Evolutionary conservation across 2,797 vertebrate species (phyloP).

Genomic region (Ctenopoma multispine): DNA sequence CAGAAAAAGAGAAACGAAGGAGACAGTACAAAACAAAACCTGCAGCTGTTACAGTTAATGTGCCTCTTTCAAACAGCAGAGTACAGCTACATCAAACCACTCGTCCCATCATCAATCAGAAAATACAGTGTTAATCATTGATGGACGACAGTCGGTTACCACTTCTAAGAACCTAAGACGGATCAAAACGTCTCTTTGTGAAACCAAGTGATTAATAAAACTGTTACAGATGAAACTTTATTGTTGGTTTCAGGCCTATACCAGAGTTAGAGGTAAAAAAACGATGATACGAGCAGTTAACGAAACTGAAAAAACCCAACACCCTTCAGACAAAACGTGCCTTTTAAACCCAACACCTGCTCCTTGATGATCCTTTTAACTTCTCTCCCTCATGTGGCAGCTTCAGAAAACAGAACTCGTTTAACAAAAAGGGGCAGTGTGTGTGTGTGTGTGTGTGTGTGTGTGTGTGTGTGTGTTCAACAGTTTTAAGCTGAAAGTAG

Average conservation of each 20-base stretch:
- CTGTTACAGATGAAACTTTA: background rate
- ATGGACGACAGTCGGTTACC: no score
- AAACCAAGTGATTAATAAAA: background rate
- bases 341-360: constrained; percentile 10
- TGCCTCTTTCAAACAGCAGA: background rate
- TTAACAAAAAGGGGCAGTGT: constrained; percentile 19
- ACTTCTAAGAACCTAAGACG: no score
- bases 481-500: constrained; percentile 54
- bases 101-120: background rate
- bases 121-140: background rate
- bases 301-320: background rate
- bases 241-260: background rate
- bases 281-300: constrained; percentile 19
- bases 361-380: background rate
- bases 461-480: constrained; percentile 24
- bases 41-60: constrained; percentile 2
- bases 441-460: constrained; percentile 19
- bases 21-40: constrained; percentile 17
- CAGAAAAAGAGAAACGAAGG: no score
- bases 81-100: background rate
- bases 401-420: constrained; percentile 8
- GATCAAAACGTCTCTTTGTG: background rate
- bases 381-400: constrained; percentile 7
- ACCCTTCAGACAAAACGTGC: background rate
- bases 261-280: constrained; percentile 1